Evolutionary conservation across 2,888 invertebrate genomes (phyloP).

Genomic region (Ophion ellenae): DNA sequence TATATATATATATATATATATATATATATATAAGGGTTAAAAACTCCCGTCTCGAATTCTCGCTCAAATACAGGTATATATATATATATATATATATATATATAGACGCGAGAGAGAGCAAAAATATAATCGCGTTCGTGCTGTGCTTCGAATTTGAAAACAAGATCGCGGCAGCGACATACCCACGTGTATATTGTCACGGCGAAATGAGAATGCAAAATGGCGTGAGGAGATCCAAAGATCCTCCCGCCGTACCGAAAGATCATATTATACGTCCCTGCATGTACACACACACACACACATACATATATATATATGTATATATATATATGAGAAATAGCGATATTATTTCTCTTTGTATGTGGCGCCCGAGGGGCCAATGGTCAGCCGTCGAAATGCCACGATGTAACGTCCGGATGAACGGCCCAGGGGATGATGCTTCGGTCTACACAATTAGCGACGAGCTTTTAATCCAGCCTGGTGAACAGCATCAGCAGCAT

Average conservation of each 20-base stretch:
- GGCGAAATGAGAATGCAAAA: constrained; percentile 52
- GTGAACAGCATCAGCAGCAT: constrained; percentile 46
- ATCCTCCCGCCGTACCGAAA: neutral
- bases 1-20: neutral
- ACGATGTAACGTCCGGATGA: constrained; percentile 45
- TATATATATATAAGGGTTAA: neutral
- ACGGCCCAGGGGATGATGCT: constrained; percentile 20
- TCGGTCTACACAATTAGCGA: constrained; percentile 60
- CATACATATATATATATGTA: neutral
- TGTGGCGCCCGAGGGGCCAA: constrained; percentile 15
- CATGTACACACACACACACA: neutral
- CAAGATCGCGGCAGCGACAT: neutral
- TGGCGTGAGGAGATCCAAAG: constrained; percentile 58
- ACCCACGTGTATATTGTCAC: neutral
- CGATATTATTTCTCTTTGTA: constrained; percentile 49
- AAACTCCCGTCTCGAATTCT: no score
- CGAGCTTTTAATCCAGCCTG: constrained; percentile 64
- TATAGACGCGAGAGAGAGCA: no score
- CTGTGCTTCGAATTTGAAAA: neutral
- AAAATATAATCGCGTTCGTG: no score
- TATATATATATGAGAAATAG: constrained; percentile 15
- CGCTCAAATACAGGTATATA: no score
- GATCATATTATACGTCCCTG: neutral
- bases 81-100: neutral
- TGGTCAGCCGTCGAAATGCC: constrained; percentile 52